phyloP scores from a whole-genome alignment of 2,113 vertebrate genomes.

The Microcebus griseorufus region DNA sequence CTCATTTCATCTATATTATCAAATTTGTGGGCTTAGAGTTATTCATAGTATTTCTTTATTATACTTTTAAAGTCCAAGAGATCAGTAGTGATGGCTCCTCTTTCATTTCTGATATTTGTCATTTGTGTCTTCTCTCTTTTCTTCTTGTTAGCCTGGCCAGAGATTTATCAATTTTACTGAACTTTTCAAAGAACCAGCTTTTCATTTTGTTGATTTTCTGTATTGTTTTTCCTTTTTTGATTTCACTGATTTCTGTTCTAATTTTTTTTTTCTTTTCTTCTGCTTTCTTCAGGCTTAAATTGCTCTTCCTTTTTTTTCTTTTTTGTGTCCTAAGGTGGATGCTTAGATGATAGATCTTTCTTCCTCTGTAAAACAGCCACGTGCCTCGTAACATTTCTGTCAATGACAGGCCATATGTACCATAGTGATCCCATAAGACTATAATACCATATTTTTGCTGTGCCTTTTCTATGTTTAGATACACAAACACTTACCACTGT shows the following conservation, averaged over 20 bases:
- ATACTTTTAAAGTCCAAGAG: background rate
- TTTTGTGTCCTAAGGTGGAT: background rate
- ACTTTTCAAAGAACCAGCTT: slow-evolving; percentile 29
- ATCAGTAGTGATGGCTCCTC: background rate
- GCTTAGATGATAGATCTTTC: background rate
- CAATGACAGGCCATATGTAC: background rate
- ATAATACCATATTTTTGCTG: background rate
- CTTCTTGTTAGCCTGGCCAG: background rate
- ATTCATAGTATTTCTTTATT: background rate
- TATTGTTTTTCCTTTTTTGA: slow-evolving; percentile 38
- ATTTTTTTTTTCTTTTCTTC: slow-evolving; percentile 30
- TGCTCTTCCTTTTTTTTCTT: background rate
- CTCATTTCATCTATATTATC: background rate
- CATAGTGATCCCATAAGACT: background rate
- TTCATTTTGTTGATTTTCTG: slow-evolving; percentile 7
- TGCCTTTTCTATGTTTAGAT: background rate
- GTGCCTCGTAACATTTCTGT: background rate
- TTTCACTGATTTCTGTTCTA: slow-evolving; percentile 37
- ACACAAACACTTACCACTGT: background rate
- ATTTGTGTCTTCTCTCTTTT: slow-evolving; percentile 23
- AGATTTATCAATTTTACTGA: slow-evolving; percentile 40
- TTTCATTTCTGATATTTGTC: slow-evolving; percentile 31
- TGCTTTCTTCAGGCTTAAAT: background rate
- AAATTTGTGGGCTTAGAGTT: background rate
- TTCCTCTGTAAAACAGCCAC: background rate